Evolutionary conservation across 2,888 invertebrate species (phyloP), one percentile per base, ranked within the genome.

Genomic region (Sinopyrophorus schimmeli): DNA sequence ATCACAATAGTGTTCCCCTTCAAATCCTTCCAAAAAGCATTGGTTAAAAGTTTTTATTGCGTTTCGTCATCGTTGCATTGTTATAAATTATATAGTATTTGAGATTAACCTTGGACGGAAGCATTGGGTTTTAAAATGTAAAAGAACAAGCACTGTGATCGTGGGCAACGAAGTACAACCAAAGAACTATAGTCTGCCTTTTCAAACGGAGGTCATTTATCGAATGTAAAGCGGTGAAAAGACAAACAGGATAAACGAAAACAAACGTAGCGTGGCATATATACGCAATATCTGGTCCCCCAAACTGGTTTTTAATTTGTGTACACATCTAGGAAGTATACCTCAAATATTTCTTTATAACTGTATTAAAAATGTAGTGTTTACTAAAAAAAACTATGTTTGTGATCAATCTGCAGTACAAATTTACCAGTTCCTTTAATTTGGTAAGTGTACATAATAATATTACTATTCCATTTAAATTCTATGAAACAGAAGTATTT

Each of bases 281-380:
- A 10, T 20, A 26, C 12, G 12, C 32, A n/a, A 35, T 12, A 26
- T 24, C 23, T 10, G 32, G 12, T 7, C 14, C 18, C 43, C 43
- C 34, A 43, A 43, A 43, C 43, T 35, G 43, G 43, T 43, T 43
- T 43, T 43, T 39, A 28, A 39, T 39, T 32, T 26, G 27, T 43
- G 12, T 12, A 34, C 34, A 16, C 26, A 27, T 42, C 34, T 27
- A 14, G 34, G 34, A 16, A 17, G 11, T 23, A 20, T 12, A 18
- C 39, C 23, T 24, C 26, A 34, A 27, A 16, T 34, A 27, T 24
- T 34, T 32, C 12, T 18, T 7, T 18, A 23, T 47, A 35, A 41
- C 34, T 37, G 30, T 47, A 18, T 38, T 31, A 28, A 43, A 43
- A 43, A 49, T 49, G 49, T 49, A 49, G 49, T 49, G 49, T 20